These are phyloP conservation scores for Acutogordius australiensis DNA, from an alignment of 2,888 invertebrate genomes.

Conservation along the genomic window DNA sequence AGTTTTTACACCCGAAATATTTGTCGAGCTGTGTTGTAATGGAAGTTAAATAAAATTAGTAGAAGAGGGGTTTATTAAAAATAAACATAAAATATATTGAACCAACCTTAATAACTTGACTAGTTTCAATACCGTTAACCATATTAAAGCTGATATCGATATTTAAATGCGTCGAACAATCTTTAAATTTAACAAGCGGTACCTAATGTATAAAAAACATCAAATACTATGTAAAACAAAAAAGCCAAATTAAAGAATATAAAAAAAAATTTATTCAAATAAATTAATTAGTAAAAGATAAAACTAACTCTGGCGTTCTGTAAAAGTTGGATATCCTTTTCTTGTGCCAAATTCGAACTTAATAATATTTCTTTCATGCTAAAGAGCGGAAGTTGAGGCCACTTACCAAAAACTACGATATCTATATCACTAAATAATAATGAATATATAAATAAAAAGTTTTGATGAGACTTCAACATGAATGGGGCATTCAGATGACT, in stretches of 20 bases:
- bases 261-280: too few relatives aligned
- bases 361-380: conserved; percentile 64
- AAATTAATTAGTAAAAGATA: not conserved
- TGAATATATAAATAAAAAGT: too few relatives aligned
- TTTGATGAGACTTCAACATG: too few relatives aligned
- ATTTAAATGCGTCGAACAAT: conserved; percentile 52
- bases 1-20: too few relatives aligned
- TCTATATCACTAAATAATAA: conserved; percentile 39
- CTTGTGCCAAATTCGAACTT: conserved; percentile 58
- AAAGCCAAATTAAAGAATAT: too few relatives aligned
- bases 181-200: conserved; percentile 86
- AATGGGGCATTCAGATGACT: too few relatives aligned
- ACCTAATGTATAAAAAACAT: conserved; percentile 28
- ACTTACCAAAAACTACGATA: conserved; percentile 42
- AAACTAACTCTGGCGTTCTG: conserved; percentile 61
- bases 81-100: too few relatives aligned
- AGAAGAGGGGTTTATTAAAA: too few relatives aligned
- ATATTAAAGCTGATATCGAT: conserved; percentile 96
- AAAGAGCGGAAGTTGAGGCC: conserved; percentile 61
- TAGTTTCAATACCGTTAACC: conserved; percentile 82
- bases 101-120: conserved; percentile 51
- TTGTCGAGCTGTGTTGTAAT: not conserved
- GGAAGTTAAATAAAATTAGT: not conserved
- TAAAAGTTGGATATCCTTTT: conserved; percentile 63
- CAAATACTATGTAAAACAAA: conserved; percentile 4